phyloP scores from a whole-genome alignment of 2,797 vertebrate species.

The Borostomias antarcticus region DNA sequence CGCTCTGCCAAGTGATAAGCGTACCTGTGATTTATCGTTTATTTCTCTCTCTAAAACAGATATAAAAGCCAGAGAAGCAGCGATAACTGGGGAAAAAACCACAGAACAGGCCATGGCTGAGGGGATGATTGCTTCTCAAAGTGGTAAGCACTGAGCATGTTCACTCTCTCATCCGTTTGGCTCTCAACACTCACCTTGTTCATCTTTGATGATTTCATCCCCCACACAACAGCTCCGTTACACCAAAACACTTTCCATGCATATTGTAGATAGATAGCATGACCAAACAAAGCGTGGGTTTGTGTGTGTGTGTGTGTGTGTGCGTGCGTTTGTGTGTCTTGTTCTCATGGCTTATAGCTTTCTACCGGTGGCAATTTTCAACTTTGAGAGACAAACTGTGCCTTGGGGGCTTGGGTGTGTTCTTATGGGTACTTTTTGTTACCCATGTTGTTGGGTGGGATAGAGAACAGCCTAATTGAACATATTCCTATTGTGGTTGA shows the following conservation, averaged over 20 bases:
- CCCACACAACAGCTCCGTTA: background rate
- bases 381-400: background rate
- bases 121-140: conserved; percentile 77
- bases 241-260: background rate
- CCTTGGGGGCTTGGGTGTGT: background rate
- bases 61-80: conserved; percentile 52
- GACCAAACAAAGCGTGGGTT: background rate
- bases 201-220: conserved; percentile 40
- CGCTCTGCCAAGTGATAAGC: conserved; percentile 23
- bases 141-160: conserved; percentile 70
- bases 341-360: background rate
- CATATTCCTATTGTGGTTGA: conserved; percentile 21
- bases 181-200: conserved; percentile 9
- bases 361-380: conserved; percentile 5
- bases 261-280: conserved; percentile 1
- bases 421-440: conserved; percentile 22
- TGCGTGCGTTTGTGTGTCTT: background rate
- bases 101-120: conserved; percentile 72
- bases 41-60: conserved; percentile 38
- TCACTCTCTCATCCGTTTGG: conserved; percentile 34
- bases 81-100: conserved; percentile 44
- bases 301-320: background rate
- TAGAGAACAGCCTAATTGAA: conserved; percentile 30
- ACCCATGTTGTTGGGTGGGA: too few species aligned
- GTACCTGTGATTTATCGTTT: conserved; percentile 18